Conservation (phyloP, 92 coral and sea anemone genomes). For the Metridium senile region DNA sequence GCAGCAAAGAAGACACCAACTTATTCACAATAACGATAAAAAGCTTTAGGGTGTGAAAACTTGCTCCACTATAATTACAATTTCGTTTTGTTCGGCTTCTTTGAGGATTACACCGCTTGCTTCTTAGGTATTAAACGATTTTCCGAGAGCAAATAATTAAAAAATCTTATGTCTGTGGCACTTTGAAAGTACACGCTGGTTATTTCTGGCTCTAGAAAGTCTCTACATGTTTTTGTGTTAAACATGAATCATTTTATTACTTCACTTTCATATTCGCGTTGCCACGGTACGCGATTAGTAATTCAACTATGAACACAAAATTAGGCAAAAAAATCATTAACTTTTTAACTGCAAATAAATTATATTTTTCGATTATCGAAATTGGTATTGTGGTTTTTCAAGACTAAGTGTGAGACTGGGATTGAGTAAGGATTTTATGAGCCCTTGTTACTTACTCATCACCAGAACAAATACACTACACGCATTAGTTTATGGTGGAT, state of each 20-base stretch:
- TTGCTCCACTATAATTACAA: constrained; percentile 3
- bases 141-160: constrained; percentile 36
- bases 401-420: neutral
- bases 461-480: neutral
- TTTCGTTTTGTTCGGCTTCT: constrained; percentile 31
- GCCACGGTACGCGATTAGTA: neutral
- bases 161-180: constrained; percentile 20
- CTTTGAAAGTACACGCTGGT: constrained; percentile 14
- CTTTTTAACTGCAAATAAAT: neutral
- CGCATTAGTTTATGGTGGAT: neutral
- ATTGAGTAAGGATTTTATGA: neutral
- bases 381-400: neutral
- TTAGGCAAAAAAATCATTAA: neutral
- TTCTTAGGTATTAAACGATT: constrained; percentile 41
- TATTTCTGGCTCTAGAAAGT: too few relatives aligned
- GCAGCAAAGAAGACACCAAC: neutral
- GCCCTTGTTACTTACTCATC: neutral
- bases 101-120: constrained; percentile 35
- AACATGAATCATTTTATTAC: too few relatives aligned
- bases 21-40: constrained; percentile 11
- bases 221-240: too few relatives aligned
- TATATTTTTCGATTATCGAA: neutral
- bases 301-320: neutral
- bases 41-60: constrained; percentile 36
- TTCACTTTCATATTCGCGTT: too few relatives aligned